Conservation (phyloP, 2,888 invertebrate genomes). For the Napeogenes inachia region DNA sequence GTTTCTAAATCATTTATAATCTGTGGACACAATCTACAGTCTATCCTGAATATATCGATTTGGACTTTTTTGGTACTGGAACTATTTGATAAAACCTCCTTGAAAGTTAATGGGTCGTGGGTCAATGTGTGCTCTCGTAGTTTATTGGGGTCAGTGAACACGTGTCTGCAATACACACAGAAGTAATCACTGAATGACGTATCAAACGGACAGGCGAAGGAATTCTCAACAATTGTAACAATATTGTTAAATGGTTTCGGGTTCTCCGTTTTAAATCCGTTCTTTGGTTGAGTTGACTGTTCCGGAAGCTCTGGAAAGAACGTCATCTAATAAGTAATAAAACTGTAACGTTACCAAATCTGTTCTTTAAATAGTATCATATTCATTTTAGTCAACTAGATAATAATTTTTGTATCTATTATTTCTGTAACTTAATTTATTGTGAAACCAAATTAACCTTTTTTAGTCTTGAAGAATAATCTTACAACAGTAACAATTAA, state of each 20-base stretch:
- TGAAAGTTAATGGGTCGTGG: slow-evolving; percentile 53
- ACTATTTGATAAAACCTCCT: slow-evolving; percentile 36
- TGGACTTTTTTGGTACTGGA: slow-evolving; percentile 48
- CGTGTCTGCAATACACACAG: slow-evolving; percentile 46
- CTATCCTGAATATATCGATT: slow-evolving; percentile 53
- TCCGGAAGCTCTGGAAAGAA: slow-evolving; percentile 22
- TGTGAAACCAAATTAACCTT: too few relatives aligned
- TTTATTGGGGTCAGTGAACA: slow-evolving; percentile 54
- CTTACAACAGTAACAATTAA: too few relatives aligned
- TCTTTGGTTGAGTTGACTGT: slow-evolving; percentile 13
- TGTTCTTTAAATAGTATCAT: too few relatives aligned
- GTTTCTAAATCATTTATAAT: slow-evolving; percentile 45
- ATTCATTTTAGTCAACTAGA: too few relatives aligned
- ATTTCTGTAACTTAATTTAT: too few relatives aligned
- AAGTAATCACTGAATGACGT: slow-evolving; percentile 60
- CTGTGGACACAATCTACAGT: slow-evolving; percentile 55
- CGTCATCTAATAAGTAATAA: neutral
- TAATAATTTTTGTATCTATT: too few relatives aligned
- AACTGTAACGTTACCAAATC: too few relatives aligned
- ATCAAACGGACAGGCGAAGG: slow-evolving; percentile 60
- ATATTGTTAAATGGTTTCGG: slow-evolving; percentile 45
- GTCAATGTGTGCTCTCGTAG: slow-evolving; percentile 53
- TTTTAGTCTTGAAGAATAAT: too few relatives aligned
- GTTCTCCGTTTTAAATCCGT: slow-evolving; percentile 21
- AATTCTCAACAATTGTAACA: slow-evolving; percentile 51